These are phyloP conservation scores for Maccullochella peelii DNA, from an alignment of 2,113 vertebrate genomes.

Conservation along the genomic window DNA sequence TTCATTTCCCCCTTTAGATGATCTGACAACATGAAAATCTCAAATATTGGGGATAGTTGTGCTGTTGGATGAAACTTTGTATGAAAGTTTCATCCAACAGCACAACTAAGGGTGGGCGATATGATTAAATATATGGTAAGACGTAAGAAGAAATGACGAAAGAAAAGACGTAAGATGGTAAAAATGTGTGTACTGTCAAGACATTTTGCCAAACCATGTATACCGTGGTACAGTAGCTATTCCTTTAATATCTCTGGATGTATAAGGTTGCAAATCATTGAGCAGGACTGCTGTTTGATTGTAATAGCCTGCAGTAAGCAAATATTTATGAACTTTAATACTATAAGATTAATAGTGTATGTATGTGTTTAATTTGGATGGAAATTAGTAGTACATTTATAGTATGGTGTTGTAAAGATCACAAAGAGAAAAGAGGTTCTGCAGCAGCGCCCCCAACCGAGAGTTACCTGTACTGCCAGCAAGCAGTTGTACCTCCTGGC, in stretches of 20 bases:
- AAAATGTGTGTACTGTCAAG: too few relatives aligned
- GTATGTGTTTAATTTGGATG: constrained; percentile 35
- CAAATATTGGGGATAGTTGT: not conserved
- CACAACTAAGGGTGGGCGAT: too few relatives aligned
- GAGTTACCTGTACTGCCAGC: constrained; percentile 46
- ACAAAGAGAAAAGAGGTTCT: constrained; percentile 30
- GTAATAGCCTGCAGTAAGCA: not conserved
- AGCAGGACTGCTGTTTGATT: too few relatives aligned
- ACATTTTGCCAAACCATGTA: not conserved
- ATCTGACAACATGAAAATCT: too few relatives aligned
- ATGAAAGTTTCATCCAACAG: too few relatives aligned
- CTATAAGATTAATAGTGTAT: constrained; percentile 15
- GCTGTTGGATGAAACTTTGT: too few relatives aligned
- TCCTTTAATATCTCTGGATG: not conserved
- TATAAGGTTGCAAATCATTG: not conserved
- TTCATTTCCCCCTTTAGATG: too few relatives aligned
- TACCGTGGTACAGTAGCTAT: not conserved
- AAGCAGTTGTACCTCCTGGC: constrained; percentile 1
- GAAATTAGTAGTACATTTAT: constrained; percentile 20
- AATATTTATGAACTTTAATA: constrained; percentile 19
- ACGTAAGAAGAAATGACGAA: too few relatives aligned
- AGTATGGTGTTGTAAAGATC: not conserved
- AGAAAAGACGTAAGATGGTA: too few relatives aligned
- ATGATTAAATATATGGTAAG: too few relatives aligned
- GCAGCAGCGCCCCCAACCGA: constrained; percentile 61